phyloP scores from a whole-genome alignment of 1,140 invertebrate genomes.

The Drosophila auraria region DNA sequence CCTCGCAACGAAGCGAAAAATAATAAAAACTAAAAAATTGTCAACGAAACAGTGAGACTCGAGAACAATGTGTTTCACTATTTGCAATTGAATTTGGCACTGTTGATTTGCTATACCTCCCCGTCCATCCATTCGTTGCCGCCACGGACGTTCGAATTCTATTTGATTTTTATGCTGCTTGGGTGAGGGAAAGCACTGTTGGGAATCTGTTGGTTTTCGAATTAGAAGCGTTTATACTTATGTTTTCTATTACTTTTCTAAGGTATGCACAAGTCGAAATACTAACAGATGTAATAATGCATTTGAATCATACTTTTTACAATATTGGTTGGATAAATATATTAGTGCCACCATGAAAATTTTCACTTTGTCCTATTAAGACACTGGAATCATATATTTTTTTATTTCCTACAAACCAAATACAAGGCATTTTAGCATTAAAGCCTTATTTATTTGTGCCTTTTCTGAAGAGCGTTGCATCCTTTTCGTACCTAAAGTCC shows the following conservation, averaged over 20 bases:
- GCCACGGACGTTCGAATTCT: constrained; percentile 18
- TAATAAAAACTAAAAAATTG: constrained; percentile 61
- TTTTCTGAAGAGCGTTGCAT: background rate
- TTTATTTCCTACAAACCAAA: background rate
- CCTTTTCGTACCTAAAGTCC: background rate
- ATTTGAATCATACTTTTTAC: too few species aligned
- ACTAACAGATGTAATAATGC: background rate
- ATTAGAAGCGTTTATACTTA: constrained; percentile 1
- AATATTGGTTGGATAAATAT: too few species aligned
- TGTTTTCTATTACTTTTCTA: background rate
- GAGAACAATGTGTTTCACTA: constrained; percentile 73
- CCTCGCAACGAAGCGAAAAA: constrained; percentile 20
- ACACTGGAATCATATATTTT: too few species aligned
- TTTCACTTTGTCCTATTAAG: too few species aligned
- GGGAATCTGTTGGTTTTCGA: constrained; percentile 9
- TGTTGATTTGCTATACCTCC: constrained; percentile 59
- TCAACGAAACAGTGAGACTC: constrained; percentile 66
- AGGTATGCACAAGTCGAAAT: background rate
- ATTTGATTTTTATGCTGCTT: constrained; percentile 48
- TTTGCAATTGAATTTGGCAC: constrained; percentile 76
- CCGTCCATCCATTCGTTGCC: constrained; percentile 3
- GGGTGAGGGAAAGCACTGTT: too few species aligned
- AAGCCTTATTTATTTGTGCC: constrained; percentile 8
- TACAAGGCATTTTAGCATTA: background rate
- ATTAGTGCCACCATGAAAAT: background rate